Evolutionary conservation across 2,888 invertebrate species (phyloP), one percentile per base, ranked within the genome.

Genomic region (Muschampia plurimacula): DNA sequence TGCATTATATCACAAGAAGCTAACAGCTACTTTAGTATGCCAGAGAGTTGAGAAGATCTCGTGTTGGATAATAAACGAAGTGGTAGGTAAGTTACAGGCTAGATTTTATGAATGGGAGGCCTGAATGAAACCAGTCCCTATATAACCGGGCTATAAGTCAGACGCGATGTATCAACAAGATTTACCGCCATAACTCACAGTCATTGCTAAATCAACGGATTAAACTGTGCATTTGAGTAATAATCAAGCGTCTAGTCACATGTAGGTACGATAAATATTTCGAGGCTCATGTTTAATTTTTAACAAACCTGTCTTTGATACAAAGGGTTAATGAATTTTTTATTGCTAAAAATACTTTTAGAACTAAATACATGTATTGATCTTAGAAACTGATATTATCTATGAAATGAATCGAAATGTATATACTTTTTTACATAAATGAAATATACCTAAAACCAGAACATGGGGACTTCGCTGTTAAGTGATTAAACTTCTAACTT

Each of bases 181-280:
- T 85, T 88, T 84, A 86, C 80, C 77, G 83, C 83, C 79, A 86
- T 89, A 88, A 88, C 82, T 89, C 85, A 89, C 76, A 63, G 78
- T 80, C 28, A 75, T 90, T 89, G 86, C 82, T 83, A 88, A 90
- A 91, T 85, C 84, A 78, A 72, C 78, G 77, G 71, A 75, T 69
- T 74, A 66, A 73, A 57, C 67, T 57, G 5, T 13, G 65, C 64
- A 49, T 73, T 73, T 59, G 72, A 73, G 72, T 63, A 63, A 69
- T 72, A 55, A 67, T 69, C 39, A 65, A 73, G 63, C 46, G 2
- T 72, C 41, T 39, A 52, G 71, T 13, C 0, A 46, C 41, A 46
- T 65, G 57, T 28, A 67, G 22, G 22, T 22, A 22, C 22, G 22
- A 22, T 22, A 55, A 55, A 8, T 15, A 22, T 52, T 55, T 1